These are phyloP conservation scores for Carabus problematicus DNA, from an alignment of 2,888 invertebrate genomes.

Conservation along the genomic window DNA sequence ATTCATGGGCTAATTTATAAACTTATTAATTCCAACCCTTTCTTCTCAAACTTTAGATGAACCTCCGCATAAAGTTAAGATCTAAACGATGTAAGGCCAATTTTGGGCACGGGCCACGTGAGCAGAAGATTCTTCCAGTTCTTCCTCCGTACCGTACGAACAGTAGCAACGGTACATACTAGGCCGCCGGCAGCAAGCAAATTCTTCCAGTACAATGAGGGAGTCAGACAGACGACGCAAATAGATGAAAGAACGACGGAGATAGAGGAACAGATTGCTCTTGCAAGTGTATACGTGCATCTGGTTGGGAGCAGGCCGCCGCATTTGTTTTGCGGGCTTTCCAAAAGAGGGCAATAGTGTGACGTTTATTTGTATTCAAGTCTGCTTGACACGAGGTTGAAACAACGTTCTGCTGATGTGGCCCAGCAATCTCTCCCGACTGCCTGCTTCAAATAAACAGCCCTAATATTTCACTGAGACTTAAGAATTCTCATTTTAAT, in stretches of 20 bases:
- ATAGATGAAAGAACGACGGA: neutral
- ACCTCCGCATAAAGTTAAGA: constrained; percentile 27
- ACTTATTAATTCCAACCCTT: constrained; percentile 11
- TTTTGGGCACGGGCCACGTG: constrained; percentile 24
- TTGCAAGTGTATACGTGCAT: neutral
- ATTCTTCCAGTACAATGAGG: constrained; percentile 23
- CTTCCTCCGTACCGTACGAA: no score
- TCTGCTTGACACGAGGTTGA: constrained; percentile 36
- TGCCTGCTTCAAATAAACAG: constrained; percentile 52
- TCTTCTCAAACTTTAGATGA: constrained; percentile 21
- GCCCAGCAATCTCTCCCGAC: constrained; percentile 44
- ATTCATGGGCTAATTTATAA: neutral
- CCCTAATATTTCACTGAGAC: constrained; percentile 55
- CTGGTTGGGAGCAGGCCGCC: neutral
- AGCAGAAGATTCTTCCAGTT: neutral
- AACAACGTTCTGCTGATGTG: constrained; percentile 34
- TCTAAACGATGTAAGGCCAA: constrained; percentile 34
- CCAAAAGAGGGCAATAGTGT: constrained; percentile 45
- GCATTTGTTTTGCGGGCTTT: constrained; percentile 39
- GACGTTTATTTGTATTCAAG: constrained; percentile 55
- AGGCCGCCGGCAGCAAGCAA: constrained; percentile 22
- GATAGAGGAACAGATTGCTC: neutral
- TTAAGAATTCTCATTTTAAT: constrained; percentile 53
- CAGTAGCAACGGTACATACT: neutral
- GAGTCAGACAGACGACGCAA: no score